A percentile compares a stretch with the other conserved stretches of the same genome.
Evolutionary conservation across 1,140 invertebrate genomes (phyloP).

Genomic region (Tetragonula clypearis): DNA sequence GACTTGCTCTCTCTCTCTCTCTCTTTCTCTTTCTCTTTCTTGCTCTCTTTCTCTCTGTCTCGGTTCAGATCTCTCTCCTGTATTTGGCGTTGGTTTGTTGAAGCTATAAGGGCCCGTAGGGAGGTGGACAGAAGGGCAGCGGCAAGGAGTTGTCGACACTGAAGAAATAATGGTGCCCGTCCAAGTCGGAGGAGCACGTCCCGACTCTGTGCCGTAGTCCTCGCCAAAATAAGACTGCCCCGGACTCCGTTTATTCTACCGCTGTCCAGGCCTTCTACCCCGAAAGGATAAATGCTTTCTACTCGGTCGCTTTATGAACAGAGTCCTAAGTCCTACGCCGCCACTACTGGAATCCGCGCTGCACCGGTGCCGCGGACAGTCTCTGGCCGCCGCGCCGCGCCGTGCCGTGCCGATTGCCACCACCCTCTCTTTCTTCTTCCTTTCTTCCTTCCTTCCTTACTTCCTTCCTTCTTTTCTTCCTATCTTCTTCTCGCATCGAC

Average conservation of each 20-base stretch:
- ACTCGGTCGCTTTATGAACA: slow-evolving; percentile 59
- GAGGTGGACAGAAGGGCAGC: slow-evolving; percentile 65
- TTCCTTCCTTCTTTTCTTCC: too few species aligned
- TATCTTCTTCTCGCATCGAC: too few species aligned
- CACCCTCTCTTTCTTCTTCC: background rate
- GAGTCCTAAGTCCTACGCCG: slow-evolving; percentile 30
- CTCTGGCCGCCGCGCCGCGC: background rate
- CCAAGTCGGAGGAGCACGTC: slow-evolving; percentile 54
- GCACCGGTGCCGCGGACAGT: background rate
- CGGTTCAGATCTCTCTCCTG: slow-evolving; percentile 31
- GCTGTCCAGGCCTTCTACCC: slow-evolving; percentile 61
- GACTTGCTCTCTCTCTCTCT: background rate
- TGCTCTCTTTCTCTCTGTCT: background rate
- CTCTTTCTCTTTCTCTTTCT: slow-evolving; percentile 8
- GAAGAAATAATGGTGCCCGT: slow-evolving; percentile 71
- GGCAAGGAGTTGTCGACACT: slow-evolving; percentile 70
- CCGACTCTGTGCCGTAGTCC: slow-evolving; percentile 56
- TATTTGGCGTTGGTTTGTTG: slow-evolving; percentile 67
- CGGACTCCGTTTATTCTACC: slow-evolving; percentile 68
- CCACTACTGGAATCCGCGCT: slow-evolving; percentile 29
- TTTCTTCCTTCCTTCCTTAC: too few species aligned
- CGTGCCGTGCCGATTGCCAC: background rate
- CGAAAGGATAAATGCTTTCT: slow-evolving; percentile 64
- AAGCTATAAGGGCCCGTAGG: slow-evolving; percentile 65
- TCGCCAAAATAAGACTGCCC: slow-evolving; percentile 69